Percentiles rank a stretch among this genome's conserved stretches.
phyloP scores from a whole-genome alignment of 2,888 invertebrate genomes.

The Nasonovia ribisnigri region DNA sequence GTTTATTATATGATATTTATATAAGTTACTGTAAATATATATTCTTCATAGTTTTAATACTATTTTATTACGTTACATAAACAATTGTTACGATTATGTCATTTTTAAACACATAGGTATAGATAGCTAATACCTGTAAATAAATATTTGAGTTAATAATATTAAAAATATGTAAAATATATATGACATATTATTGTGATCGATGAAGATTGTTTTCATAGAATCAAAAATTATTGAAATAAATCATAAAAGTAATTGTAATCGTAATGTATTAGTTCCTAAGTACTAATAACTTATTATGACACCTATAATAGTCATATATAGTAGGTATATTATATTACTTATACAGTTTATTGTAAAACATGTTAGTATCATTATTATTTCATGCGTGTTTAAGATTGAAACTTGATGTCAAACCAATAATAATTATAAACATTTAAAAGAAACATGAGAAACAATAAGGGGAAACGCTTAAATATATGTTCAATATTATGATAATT shows the following conservation, averaged over 20 bases:
- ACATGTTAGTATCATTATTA: neutral
- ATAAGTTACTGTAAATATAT: neutral
- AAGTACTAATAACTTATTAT: too few species aligned
- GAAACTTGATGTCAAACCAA: neutral
- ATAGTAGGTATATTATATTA: too few species aligned
- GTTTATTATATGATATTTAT: neutral
- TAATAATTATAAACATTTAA: neutral
- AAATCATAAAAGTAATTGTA: neutral
- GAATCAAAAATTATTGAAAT: slow-evolving; percentile 7
- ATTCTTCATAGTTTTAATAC: neutral
- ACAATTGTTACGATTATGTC: too few species aligned
- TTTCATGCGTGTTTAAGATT: neutral
- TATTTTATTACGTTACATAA: neutral
- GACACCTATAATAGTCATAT: neutral
- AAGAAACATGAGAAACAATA: neutral
- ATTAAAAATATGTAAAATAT: neutral
- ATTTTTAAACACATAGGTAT: too few species aligned
- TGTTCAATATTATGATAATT: slow-evolving; percentile 29
- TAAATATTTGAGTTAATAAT: neutral
- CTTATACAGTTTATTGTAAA: neutral
- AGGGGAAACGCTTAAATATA: neutral
- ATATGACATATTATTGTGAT: neutral
- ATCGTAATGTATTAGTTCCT: neutral
- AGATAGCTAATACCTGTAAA: neutral
- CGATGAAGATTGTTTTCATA: neutral